These are phyloP conservation scores for Rhyacophila evoluta DNA, from an alignment of 2,888 invertebrate species.

Conservation along the genomic window DNA sequence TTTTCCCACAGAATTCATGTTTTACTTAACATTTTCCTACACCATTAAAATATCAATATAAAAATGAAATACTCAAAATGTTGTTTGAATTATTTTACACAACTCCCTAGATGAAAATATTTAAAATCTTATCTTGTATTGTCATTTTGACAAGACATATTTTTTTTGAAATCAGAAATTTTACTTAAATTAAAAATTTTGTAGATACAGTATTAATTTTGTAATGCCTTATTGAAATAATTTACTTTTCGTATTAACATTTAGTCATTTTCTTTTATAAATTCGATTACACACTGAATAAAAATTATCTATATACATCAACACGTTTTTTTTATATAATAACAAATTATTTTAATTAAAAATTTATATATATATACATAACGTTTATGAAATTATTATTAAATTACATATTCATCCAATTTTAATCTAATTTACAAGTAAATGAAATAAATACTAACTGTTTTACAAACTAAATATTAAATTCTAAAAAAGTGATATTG, in stretches of 20 bases:
- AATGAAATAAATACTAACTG: no score
- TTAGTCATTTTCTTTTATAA: background rate
- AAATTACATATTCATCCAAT: background rate
- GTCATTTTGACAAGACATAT: no score
- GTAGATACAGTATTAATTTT: no score
- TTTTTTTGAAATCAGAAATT: no score
- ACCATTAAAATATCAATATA: no score
- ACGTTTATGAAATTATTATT: background rate
- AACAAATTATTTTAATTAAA: conserved; percentile 7
- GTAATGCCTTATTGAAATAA: background rate
- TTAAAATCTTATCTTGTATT: no score
- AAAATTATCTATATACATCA: conserved; percentile 22
- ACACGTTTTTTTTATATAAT: conserved; percentile 5
- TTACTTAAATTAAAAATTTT: no score
- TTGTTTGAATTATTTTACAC: no score
- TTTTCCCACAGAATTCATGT: no score
- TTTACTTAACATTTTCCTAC: no score
- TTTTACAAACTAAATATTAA: background rate
- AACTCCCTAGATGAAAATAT: no score
- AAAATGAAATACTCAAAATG: no score
- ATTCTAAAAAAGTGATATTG: background rate
- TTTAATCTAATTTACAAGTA: background rate
- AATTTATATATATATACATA: conserved; percentile 12
- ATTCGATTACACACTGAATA: conserved; percentile 24
- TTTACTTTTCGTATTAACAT: background rate